Percentiles rank a stretch among this genome's conserved stretches.
Conservation (phyloP, 2,888 invertebrate genomes). For the Nemurella pictetii region DNA sequence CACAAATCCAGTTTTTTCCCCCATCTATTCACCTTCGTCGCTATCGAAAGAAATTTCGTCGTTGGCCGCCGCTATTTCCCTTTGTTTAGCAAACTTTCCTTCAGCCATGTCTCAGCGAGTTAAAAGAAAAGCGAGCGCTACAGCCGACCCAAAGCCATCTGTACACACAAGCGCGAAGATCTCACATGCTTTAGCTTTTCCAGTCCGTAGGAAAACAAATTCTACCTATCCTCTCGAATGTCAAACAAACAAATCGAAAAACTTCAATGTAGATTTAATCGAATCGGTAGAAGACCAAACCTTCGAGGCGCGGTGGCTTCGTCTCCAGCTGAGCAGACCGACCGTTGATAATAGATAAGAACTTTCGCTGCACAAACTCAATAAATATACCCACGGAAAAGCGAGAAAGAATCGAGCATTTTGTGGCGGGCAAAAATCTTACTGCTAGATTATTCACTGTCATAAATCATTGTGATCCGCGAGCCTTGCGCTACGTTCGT, state of each 20-base stretch:
- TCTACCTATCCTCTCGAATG: background rate
- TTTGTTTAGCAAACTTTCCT: background rate
- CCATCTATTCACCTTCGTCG: background rate
- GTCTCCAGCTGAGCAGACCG: background rate
- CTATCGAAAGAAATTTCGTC: background rate
- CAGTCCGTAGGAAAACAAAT: background rate
- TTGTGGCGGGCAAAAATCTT: background rate
- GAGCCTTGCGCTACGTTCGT: background rate
- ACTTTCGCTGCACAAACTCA: too few species aligned
- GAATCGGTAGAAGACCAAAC: slow-evolving; percentile 6
- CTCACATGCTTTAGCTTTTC: background rate
- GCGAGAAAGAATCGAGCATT: slow-evolving; percentile 1
- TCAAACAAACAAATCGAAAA: slow-evolving; percentile 31
- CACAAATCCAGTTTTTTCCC: background rate
- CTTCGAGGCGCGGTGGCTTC: background rate
- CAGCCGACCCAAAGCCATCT: background rate
- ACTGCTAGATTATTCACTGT: background rate
- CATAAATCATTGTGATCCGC: slow-evolving; percentile 14
- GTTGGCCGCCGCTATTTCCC: background rate
- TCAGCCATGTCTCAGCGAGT: background rate
- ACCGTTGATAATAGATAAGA: background rate
- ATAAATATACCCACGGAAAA: background rate
- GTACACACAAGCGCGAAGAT: background rate
- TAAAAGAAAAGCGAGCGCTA: background rate
- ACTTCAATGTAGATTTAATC: slow-evolving; percentile 28